Evolutionary conservation across 2,113 vertebrate species (phyloP), one percentile per base, ranked within the genome.

Genomic region (Eidolon helvum): DNA sequence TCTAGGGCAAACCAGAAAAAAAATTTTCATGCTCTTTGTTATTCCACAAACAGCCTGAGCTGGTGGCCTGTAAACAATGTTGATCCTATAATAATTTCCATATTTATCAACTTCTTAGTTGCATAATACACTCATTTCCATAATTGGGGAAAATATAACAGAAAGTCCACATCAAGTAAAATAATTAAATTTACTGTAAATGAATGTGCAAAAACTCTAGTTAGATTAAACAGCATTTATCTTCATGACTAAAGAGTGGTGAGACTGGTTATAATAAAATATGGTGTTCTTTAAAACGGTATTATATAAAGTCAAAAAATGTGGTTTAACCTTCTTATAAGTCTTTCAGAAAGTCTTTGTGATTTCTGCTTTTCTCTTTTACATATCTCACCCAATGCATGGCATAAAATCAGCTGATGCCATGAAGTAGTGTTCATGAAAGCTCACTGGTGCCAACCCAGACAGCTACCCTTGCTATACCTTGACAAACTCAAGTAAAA

Each of bases 101-200:
- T 93, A 61, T 89, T 96, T 97, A 89, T 11, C 77, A 38, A 90
- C 28, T 3, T 66, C 35, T 94, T 50, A 2, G 77, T 98, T 98
- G 97, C 84, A 96, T 97, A 98, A 98, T 97, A 86, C 14, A 55
- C 79, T 93, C 75, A 22, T 84, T 98, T 98, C 95, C 50, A 78
- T 98, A 98, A 98, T n/a, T 1, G 1, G 50, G 79, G 90, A 95
- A 97, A 97, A 95, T 83, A 63, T 22, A 91, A 74, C 93, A 92
- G 0, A 93, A 96, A 91, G 78, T 94, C 90, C 59, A 14, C 74
- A 5, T 45, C 50, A 48, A 14, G n/a, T 2, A 26, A 72, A 87
- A 96, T 53, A 43, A 77, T 68, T 68, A 28, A 35, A 85, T 78
- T 74, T 45, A 77, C 28, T 94, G 0, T 4, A n/a, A 83, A 87